Evolutionary conservation across 2,888 invertebrate species (phyloP).

Genomic region (Ophioninae sp.): DNA sequence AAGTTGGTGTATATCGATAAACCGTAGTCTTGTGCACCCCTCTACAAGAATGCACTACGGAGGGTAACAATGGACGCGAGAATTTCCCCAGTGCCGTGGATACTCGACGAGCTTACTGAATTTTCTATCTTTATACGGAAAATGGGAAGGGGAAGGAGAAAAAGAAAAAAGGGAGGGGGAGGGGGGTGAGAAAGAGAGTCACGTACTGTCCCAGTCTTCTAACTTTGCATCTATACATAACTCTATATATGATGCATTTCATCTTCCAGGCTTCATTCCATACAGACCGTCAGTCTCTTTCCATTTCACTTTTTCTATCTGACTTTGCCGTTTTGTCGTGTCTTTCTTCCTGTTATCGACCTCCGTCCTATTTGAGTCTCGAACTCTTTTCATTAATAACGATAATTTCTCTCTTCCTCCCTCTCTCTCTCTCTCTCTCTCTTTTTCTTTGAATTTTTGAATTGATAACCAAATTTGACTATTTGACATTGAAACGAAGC

Average conservation of each 20-base stretch:
- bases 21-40: constrained; percentile 60
- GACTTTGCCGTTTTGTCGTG: constrained; percentile 59
- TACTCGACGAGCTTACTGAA: constrained; percentile 54
- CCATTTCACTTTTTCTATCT: constrained; percentile 44
- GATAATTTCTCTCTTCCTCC: no score
- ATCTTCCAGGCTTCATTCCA: constrained; percentile 40
- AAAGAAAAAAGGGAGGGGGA: no score
- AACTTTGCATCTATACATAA: neutral
- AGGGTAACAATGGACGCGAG: constrained; percentile 56
- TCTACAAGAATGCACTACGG: constrained; percentile 50
- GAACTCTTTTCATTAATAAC: constrained; percentile 57
- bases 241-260: constrained; percentile 1
- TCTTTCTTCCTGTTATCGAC: constrained; percentile 59
- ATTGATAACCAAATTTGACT: no score
- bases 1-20: constrained; percentile 29
- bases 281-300: constrained; percentile 65
- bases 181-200: no score
- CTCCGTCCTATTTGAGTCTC: constrained; percentile 54
- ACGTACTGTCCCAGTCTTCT: neutral
- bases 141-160: neutral
- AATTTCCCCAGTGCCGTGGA: constrained; percentile 60
- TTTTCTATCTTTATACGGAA: constrained; percentile 51
- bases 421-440: no score
- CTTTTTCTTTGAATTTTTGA: no score
- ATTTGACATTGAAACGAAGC: no score